Evolutionary conservation across 2,888 invertebrate species (phyloP).

Genomic region (Ptilodon capucinus): DNA sequence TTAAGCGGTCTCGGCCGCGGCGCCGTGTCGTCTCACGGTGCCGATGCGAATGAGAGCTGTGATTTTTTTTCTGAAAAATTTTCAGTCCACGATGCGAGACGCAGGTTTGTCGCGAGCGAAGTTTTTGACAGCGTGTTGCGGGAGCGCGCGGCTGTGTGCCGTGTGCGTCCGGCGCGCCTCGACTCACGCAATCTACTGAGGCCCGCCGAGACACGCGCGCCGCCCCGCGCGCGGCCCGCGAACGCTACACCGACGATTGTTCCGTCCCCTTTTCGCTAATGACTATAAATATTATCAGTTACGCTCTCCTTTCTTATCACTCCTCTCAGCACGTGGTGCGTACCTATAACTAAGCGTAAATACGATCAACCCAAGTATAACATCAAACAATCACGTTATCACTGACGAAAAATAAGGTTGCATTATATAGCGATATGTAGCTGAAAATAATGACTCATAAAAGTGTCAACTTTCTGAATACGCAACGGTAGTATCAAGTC

Average conservation of each 20-base stretch:
- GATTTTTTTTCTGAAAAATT: constrained; percentile 39
- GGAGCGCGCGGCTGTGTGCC: constrained; percentile 63
- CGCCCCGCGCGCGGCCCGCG: constrained; percentile 81
- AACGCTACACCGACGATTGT: constrained; percentile 69
- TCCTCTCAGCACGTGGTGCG: constrained; percentile 65
- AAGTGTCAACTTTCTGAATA: constrained; percentile 13
- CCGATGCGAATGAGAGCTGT: constrained; percentile 31
- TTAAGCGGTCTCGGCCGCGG: constrained; percentile 69
- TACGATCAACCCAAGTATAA: not conserved
- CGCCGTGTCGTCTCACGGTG: constrained; percentile 58
- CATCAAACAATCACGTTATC: not conserved
- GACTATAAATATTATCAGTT: constrained; percentile 81
- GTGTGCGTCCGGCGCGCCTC: constrained; percentile 83
- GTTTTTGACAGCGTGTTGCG: constrained; percentile 68
- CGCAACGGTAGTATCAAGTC: constrained; percentile 18
- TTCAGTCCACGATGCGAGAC: constrained; percentile 47
- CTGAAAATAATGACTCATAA: constrained; percentile 18
- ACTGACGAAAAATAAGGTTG: not conserved
- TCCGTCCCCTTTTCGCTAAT: constrained; percentile 83
- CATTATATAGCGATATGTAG: not conserved
- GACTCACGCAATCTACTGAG: constrained; percentile 86
- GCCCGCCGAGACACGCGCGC: constrained; percentile 80
- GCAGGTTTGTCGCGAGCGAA: constrained; percentile 69
- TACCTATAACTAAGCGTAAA: not conserved
- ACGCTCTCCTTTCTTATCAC: constrained; percentile 78